A percentile compares a stretch with the other conserved stretches of the same genome.
Conservation (phyloP, 2,113 vertebrate species). For the Cynocephalus volans region DNA sequence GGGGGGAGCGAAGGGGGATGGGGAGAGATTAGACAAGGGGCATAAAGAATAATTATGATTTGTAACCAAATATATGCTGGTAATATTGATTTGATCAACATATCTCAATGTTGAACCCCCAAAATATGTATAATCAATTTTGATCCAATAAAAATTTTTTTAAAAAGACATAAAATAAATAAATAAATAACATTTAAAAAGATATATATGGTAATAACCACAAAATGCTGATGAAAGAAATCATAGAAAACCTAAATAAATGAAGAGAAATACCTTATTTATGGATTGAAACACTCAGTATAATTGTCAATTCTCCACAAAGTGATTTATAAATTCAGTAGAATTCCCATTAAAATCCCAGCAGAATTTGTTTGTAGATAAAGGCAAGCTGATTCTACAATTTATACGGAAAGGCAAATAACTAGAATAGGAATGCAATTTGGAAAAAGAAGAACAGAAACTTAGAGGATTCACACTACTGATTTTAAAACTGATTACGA, state of each 20-base stretch:
- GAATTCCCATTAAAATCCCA: neutral
- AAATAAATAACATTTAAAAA: neutral
- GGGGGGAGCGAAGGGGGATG: too few relatives aligned
- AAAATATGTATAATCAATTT: too few relatives aligned
- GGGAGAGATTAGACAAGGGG: too few relatives aligned
- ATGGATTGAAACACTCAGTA: neutral
- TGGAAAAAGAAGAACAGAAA: neutral
- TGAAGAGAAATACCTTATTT: neutral
- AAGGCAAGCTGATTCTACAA: slow-evolving; percentile 51
- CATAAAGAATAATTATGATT: too few relatives aligned
- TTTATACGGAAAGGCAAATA: neutral
- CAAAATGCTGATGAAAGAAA: neutral
- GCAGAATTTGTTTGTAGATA: neutral
- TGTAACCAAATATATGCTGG: too few relatives aligned
- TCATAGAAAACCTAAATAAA: neutral
- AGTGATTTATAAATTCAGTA: neutral
- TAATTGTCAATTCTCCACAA: slow-evolving; percentile 5
- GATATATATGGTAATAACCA: neutral
- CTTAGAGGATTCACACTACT: neutral
- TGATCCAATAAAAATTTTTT: too few relatives aligned
- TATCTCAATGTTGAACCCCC: too few relatives aligned
- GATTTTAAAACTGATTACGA: neutral
- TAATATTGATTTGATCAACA: too few relatives aligned
- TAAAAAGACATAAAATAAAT: too few relatives aligned
- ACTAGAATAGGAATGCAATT: neutral